These are phyloP conservation scores for Equus quagga DNA, from an alignment of 2,113 vertebrate species.

Conservation along the genomic window DNA sequence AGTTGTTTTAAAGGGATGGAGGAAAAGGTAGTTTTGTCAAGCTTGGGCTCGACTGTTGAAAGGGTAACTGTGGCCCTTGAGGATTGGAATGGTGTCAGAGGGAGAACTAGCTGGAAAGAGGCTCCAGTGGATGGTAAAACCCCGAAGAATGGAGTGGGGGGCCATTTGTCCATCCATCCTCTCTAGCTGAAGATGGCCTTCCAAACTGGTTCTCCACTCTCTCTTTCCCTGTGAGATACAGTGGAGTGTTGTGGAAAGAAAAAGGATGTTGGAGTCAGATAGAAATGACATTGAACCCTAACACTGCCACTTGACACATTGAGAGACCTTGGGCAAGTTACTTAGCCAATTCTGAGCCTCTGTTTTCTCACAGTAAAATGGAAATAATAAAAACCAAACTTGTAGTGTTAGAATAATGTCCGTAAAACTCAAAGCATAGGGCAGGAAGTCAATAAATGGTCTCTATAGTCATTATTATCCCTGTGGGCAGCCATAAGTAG, in stretches of 20 bases:
- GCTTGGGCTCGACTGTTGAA: not conserved
- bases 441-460: not conserved
- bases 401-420: not conserved
- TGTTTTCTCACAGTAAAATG: not conserved
- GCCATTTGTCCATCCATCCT: no score
- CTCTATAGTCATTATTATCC: not conserved
- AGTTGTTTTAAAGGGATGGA: not conserved
- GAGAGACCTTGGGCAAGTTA: not conserved
- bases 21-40: not conserved
- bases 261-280: not conserved
- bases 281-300: not conserved
- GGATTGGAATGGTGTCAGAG: not conserved
- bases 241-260: not conserved
- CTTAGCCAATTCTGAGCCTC: not conserved
- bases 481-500: fast-evolving
- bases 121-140: not conserved
- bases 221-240: not conserved
- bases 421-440: not conserved
- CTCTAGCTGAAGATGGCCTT: not conserved
- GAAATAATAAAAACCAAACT: not conserved
- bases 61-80: not conserved
- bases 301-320: not conserved
- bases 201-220: not conserved
- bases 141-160: not conserved
- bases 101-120: not conserved